Base-by-base conservation (phyloP, 1,140 invertebrate species). In the Antheraea mylitta region DNA sequence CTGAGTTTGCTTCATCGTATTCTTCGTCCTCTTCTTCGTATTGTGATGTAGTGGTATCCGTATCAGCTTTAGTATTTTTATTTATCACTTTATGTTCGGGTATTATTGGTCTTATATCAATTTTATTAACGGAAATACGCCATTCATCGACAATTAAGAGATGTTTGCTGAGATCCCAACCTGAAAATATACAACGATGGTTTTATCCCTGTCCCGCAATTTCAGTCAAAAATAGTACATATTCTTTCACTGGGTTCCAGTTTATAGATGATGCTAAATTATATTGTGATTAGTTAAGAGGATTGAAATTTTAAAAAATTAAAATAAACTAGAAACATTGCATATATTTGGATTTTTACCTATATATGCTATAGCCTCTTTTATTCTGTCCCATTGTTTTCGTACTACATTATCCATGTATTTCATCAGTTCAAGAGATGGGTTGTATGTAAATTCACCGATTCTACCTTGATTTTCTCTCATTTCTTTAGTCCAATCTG, bases 131-230 rank as follows among this genome's bases (percentile, higher is more conserved):
- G 13, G 36, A 70, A 48, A 73, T 11, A 18, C 77, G 71, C 85
- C 85, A 87, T 75, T 87, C 81, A 18, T 84, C 85, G 7, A 76
- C 67, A 9, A 84, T 71, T 0, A 87, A 53, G 0, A 84, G 69
- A 67, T 85, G 78, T 66, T 83, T 87, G 11, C 58, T 78, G 3
- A 83, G 36, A 62, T 87, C 79, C 85, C 85, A 87, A 22, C 85
- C 85, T 86, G 64, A 65, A 72, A 76, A 11, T 42, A 10, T 42
- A 18, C 37, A 67, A 67, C 65, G 19, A 48, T 18, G 53, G 42
- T 30, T 30, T 30, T 30, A 30, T 4, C 22, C 4, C 22, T 30
- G 1, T 30, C 22, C 22, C 4, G 22, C 4, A 4, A 30, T 30
- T 30, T 30, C 22, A 4, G 22, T 30, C 1, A 30, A 30, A 30